These are phyloP conservation scores for Clarias macrocephalus DNA, from an alignment of 2,113 vertebrate genomes.

Conservation along the genomic window DNA sequence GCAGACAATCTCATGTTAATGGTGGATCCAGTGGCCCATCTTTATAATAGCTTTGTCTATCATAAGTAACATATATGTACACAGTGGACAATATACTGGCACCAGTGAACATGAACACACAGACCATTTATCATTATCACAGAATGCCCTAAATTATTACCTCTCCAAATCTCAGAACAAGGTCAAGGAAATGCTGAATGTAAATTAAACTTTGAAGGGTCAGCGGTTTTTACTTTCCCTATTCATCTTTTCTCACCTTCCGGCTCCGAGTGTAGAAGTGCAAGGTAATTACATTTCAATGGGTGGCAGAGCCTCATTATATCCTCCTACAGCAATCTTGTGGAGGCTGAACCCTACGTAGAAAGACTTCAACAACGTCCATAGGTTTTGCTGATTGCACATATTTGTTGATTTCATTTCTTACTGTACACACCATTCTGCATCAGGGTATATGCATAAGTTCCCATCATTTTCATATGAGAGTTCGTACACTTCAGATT, in stretches of 20 bases:
- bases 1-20: not conserved
- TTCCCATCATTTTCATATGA: conserved; percentile 28
- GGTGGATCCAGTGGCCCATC: not conserved
- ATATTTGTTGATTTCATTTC: conserved; percentile 46
- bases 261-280: conserved; percentile 82
- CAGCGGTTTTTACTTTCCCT: conserved; percentile 91
- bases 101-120: conserved; percentile 73
- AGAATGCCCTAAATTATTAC: conserved; percentile 93
- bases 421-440: conserved; percentile 21
- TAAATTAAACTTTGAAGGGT: conserved; percentile 96
- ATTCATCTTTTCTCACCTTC: conserved; percentile 87
- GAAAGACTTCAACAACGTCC: conserved; percentile 50
- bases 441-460: not conserved
- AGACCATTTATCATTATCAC: conserved; percentile 92
- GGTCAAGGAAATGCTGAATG: conserved; percentile 92
- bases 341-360: conserved; percentile 71
- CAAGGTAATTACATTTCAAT: conserved; percentile 86
- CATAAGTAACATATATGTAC: conserved; percentile 44
- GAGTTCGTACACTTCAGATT: conserved; percentile 43
- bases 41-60: conserved; percentile 15
- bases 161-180: conserved; percentile 89
- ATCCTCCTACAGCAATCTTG: conserved; percentile 79
- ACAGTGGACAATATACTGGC: conserved; percentile 39
- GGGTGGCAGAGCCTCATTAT: conserved; percentile 87
- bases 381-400: conserved; percentile 34